Evolutionary conservation across 2,888 invertebrate species (phyloP), one percentile per base, ranked within the genome.

Genomic region (Folsomia candida): DNA sequence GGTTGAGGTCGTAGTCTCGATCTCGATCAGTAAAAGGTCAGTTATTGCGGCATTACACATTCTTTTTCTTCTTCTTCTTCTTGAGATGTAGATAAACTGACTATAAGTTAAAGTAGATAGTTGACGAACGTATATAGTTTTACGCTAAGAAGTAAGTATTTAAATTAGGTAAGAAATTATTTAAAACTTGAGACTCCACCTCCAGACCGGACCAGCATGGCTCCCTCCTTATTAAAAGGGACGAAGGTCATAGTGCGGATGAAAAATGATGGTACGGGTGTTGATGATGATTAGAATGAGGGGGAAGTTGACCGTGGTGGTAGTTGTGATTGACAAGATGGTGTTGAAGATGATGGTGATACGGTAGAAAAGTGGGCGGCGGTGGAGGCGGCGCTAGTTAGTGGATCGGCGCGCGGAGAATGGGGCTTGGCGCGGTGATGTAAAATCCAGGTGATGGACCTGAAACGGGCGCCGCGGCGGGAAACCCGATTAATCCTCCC

Each of bases 371-470:
- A 64, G 18, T 54, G 59, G 59, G 59, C 27, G 22, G 27, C 27
- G 59, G 27, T 59, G 59, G 27, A 26, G 59, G 22, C 27, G 22
- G 59, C 25, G 59, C 28, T 74, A 72, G 78, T 75, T 80, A 80
- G 75, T 80, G 80, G 70, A 80, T 80, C 66, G 80, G 80, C 63
- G 80, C 80, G 72, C 80, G 76, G 66, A 80, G 76, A 62, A 80
- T 78, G 68, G 80, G 80, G 76, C 78, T 78, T 70, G 80, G 78
- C 63, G 80, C 78, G 54, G 80, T 78, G 68, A 80, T 80, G 76
- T 80, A 80, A 73, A 80, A 80, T 47, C 80, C 80, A 68, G 80
- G 80, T 74, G 78, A 79, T 68, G 80, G 80, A 67, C 78, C 80
- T 69, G 76, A 75, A 64, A 77, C 77, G 54, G 75, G 76, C 64